phyloP scores from a whole-genome alignment of 2,888 invertebrate species.

The Epirrhoe tristata region DNA sequence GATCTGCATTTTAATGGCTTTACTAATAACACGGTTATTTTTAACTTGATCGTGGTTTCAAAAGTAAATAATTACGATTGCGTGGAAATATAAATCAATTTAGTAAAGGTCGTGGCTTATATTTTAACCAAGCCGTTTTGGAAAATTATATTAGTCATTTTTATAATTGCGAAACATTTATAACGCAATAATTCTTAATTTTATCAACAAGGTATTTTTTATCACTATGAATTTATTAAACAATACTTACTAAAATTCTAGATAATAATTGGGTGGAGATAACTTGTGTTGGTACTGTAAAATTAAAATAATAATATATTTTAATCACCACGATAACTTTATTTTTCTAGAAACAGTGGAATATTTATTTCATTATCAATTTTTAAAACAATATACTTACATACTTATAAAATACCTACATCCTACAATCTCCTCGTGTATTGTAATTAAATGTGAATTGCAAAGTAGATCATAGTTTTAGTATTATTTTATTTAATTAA shows the following conservation, averaged over 20 bases:
- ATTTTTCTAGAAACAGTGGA: constrained; percentile 42
- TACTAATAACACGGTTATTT: constrained; percentile 20
- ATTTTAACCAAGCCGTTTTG: background rate
- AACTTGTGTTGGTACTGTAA: constrained; percentile 65
- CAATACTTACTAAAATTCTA: constrained; percentile 67
- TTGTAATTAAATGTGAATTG: constrained; percentile 22
- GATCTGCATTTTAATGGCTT: constrained; percentile 32
- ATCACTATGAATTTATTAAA: constrained; percentile 64
- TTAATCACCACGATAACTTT: constrained; percentile 45
- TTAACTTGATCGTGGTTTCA: constrained; percentile 20
- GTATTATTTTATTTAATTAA: constrained; percentile 1
- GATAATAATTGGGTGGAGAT: constrained; percentile 76
- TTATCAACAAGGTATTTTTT: constrained; percentile 41
- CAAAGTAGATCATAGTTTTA: constrained; percentile 14
- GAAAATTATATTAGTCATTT: background rate
- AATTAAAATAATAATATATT: constrained; percentile 56
- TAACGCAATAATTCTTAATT: constrained; percentile 5
- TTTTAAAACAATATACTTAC: constrained; percentile 38
- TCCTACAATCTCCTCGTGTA: constrained; percentile 17
- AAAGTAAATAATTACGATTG: constrained; percentile 8
- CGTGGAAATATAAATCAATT: constrained; percentile 8
- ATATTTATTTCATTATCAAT: constrained; percentile 41
- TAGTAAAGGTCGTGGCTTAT: background rate
- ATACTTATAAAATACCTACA: constrained; percentile 27
- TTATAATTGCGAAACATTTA: background rate